A percentile compares a stretch with the other conserved stretches of the same genome.
These are phyloP conservation scores for Schizothorax lantsangensis DNA, from an alignment of 2,797 vertebrate genomes.

Conservation along the genomic window DNA sequence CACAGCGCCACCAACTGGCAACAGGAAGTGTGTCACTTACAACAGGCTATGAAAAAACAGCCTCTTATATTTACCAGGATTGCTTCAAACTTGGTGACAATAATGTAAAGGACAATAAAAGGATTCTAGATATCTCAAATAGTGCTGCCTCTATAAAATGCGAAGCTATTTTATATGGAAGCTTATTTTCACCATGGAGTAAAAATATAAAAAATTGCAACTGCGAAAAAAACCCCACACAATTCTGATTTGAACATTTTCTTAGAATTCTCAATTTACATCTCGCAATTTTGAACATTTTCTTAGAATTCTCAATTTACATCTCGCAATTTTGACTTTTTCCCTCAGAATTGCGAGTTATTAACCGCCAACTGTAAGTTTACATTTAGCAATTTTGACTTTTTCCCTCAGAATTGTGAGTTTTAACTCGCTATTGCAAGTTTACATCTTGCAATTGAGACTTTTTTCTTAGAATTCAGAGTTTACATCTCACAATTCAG, in stretches of 20 bases:
- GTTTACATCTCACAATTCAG: not conserved
- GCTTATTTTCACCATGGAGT: no score
- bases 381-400: no score
- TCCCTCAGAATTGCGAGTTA: no score
- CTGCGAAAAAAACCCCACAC: no score
- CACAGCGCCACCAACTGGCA: not conserved
- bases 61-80: not conserved
- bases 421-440: not conserved
- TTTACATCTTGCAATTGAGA: not conserved
- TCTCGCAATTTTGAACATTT: no score
- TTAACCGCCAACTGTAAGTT: no score
- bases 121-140: not conserved
- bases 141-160: not conserved
- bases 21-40: not conserved
- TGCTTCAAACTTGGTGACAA: not conserved
- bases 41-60: not conserved
- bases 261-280: no score
- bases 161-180: not conserved
- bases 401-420: not conserved
- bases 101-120: not conserved
- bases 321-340: no score
- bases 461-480: not conserved
- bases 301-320: no score
- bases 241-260: no score
- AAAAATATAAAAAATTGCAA: no score